phyloP scores from a whole-genome alignment of 2,113 vertebrate species.

The Platanista minor region DNA sequence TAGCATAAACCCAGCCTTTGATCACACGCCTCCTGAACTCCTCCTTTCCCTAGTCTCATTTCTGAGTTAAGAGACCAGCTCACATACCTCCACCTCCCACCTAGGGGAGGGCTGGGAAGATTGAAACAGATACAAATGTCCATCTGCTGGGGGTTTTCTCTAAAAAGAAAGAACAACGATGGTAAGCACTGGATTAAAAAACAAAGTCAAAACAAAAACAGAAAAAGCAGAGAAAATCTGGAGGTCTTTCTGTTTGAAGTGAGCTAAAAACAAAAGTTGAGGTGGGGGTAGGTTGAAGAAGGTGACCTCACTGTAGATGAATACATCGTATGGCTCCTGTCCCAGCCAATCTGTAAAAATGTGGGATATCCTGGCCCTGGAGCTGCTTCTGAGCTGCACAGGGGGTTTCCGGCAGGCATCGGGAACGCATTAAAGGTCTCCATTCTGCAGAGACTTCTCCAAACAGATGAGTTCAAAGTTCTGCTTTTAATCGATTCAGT shows the following conservation, averaged over 20 bases:
- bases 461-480: constrained; percentile 61
- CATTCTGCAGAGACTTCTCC: constrained; percentile 3
- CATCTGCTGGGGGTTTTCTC: background rate
- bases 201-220: background rate
- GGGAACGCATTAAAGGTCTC: background rate
- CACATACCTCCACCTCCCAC: background rate
- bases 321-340: background rate
- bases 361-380: background rate
- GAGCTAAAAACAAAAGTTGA: background rate
- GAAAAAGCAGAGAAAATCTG: background rate
- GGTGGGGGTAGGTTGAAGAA: background rate
- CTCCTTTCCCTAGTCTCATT: background rate
- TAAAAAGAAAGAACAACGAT: background rate
- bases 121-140: background rate
- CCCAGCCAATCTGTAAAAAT: background rate
- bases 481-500: constrained; percentile 67
- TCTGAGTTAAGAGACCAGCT: background rate
- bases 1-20: background rate
- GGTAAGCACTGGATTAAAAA: background rate
- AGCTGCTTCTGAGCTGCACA: background rate
- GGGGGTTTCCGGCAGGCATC: background rate
- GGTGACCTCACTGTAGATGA: background rate
- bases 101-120: background rate
- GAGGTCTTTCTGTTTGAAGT: background rate
- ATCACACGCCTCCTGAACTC: background rate